phyloP scores from a whole-genome alignment of 2,113 vertebrate genomes.

The Sciurus niger region DNA sequence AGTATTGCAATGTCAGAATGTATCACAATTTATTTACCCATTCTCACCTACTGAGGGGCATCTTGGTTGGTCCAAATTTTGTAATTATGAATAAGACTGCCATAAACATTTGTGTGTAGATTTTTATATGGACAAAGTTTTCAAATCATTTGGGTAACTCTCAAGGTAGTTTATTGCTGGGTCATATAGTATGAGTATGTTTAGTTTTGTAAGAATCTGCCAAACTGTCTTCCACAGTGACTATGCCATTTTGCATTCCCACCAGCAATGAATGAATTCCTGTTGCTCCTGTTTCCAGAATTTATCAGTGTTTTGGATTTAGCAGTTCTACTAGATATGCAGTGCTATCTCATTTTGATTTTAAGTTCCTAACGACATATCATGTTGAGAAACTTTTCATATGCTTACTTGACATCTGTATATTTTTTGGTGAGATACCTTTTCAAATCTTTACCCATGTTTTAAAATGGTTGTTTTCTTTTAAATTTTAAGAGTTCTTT shows the following conservation, averaged over 20 bases:
- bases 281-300: background rate
- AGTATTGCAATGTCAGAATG: background rate
- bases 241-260: background rate
- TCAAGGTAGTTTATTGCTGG: background rate
- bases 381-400: background rate
- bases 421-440: background rate
- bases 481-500: conserved; percentile 24
- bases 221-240: background rate
- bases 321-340: background rate
- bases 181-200: background rate
- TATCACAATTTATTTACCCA: background rate
- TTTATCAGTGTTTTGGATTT: conserved; percentile 16
- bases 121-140: conserved; percentile 6
- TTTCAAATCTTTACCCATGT: background rate
- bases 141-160: background rate
- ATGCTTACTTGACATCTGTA: background rate
- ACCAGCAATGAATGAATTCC: background rate
- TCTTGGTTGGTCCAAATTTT: conserved; percentile 23
- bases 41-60: conserved; percentile 2
- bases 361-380: background rate
- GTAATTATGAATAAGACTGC: background rate
- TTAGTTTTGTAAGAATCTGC: conserved; percentile 40
- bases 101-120: background rate
- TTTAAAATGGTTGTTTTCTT: conserved; percentile 14
- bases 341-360: conserved; percentile 34